Evolutionary conservation across 2,113 vertebrate species (phyloP).

Genomic region (Mohoua ochrocephala): DNA sequence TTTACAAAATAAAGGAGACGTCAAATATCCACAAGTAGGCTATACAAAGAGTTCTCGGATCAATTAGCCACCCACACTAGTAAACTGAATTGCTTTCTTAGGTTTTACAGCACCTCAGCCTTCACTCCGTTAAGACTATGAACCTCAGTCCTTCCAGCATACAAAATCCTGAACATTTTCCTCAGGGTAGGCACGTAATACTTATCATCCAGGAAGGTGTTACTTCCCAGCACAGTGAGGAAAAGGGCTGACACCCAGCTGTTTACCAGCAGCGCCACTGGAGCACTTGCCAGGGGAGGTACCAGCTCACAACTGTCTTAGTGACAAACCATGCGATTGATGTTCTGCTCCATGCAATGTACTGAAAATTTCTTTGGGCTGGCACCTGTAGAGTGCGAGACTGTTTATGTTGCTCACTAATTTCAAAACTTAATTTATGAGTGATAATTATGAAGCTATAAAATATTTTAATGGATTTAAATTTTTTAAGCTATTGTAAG

Average conservation of each 20-base stretch:
- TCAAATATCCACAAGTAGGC: not conserved
- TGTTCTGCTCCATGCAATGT: not conserved
- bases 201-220: not conserved
- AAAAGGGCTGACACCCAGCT: not conserved
- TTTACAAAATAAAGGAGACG: not conserved
- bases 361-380: not conserved
- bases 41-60: not conserved
- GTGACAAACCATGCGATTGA: accelerated
- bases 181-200: not conserved
- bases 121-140: not conserved
- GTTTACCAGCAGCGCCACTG: not conserved
- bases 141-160: not conserved
- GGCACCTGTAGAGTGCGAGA: not conserved
- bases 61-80: not conserved
- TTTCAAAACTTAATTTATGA: not conserved
- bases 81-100: not conserved
- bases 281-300: not conserved
- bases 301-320: not conserved
- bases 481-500: not conserved
- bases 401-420: not conserved
- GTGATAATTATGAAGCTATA: not conserved
- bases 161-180: not conserved
- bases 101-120: not conserved
- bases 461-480: not conserved
- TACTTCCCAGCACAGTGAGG: not conserved